These are phyloP conservation scores for Seriola quinqueradiata DNA, from an alignment of 2,113 vertebrate species.

Conservation along the genomic window DNA sequence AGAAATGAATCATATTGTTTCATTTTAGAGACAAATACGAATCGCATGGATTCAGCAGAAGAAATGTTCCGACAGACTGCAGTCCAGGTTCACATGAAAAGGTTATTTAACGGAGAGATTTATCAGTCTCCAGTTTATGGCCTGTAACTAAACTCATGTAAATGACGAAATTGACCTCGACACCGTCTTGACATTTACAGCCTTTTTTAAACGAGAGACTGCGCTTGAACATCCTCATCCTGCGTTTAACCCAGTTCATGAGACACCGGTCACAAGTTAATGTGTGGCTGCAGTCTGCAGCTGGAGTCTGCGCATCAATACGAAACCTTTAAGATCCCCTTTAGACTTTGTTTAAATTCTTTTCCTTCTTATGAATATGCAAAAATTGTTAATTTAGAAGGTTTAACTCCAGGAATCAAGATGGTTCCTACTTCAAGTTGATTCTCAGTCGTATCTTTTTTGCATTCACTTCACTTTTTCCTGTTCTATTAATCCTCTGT, in stretches of 20 bases:
- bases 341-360: too few species aligned
- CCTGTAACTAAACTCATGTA: not conserved
- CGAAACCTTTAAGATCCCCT: not conserved
- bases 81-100: not conserved
- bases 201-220: not conserved
- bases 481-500: not conserved
- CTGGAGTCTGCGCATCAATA: not conserved
- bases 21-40: not conserved
- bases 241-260: not conserved
- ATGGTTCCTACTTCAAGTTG: too few species aligned
- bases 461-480: not conserved
- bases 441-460: too few species aligned
- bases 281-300: not conserved
- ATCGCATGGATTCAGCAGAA: not conserved
- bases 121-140: not conserved
- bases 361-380: too few species aligned
- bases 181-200: not conserved
- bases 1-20: not conserved
- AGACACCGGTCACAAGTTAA: constrained; percentile 42
- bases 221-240: not conserved
- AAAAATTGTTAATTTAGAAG: too few species aligned
- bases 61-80: not conserved
- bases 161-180: not conserved
- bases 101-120: not conserved
- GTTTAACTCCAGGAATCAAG: too few species aligned